Evolutionary conservation across 1,140 invertebrate species (phyloP).

Genomic region (Zaprionus camerounensis): DNA sequence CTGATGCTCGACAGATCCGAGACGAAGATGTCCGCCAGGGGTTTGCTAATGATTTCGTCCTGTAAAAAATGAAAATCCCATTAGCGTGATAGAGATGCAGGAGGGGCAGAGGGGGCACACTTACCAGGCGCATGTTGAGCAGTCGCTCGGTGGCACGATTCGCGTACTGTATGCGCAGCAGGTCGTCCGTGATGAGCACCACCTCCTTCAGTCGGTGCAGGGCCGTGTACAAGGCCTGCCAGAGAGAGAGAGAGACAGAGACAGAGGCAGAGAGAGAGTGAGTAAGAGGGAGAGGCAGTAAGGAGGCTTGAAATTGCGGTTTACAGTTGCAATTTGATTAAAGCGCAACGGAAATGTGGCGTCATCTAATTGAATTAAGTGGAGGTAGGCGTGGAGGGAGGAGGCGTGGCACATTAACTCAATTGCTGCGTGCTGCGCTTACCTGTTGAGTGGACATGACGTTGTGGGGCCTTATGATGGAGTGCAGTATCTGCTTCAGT

Average conservation of each 20-base stretch:
- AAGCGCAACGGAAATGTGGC: slow-evolving; percentile 85
- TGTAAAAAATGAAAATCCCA: slow-evolving; percentile 77
- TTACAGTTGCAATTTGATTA: slow-evolving; percentile 59
- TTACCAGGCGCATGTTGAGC: slow-evolving; percentile 83
- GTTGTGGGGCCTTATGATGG: slow-evolving; percentile 87
- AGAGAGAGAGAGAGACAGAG: not conserved
- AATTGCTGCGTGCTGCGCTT: slow-evolving; percentile 42
- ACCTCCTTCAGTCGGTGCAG: slow-evolving; percentile 93
- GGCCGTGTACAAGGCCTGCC: slow-evolving; percentile 92
- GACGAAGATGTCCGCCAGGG: slow-evolving; percentile 86
- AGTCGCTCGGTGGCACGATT: slow-evolving; percentile 81
- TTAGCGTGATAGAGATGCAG: slow-evolving; percentile 28
- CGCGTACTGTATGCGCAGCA: slow-evolving; percentile 90
- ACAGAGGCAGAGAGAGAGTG: not conserved
- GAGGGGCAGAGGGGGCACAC: slow-evolving; percentile 12
- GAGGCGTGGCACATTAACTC: slow-evolving; percentile 37
- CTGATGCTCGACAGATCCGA: slow-evolving; percentile 87
- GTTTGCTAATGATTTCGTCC: slow-evolving; percentile 91
- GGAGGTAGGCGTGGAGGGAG: not conserved
- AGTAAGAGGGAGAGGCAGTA: not conserved
- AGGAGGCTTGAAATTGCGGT: slow-evolving; percentile 27
- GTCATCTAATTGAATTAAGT: slow-evolving; percentile 87
- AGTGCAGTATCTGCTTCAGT: slow-evolving; percentile 89
- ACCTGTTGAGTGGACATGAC: slow-evolving; percentile 84
- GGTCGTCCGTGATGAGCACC: slow-evolving; percentile 93